A percentile compares a stretch with the other conserved stretches of the same genome.
These are phyloP conservation scores for Bactericera cockerelli DNA, from an alignment of 1,140 invertebrate genomes.

Conservation along the genomic window DNA sequence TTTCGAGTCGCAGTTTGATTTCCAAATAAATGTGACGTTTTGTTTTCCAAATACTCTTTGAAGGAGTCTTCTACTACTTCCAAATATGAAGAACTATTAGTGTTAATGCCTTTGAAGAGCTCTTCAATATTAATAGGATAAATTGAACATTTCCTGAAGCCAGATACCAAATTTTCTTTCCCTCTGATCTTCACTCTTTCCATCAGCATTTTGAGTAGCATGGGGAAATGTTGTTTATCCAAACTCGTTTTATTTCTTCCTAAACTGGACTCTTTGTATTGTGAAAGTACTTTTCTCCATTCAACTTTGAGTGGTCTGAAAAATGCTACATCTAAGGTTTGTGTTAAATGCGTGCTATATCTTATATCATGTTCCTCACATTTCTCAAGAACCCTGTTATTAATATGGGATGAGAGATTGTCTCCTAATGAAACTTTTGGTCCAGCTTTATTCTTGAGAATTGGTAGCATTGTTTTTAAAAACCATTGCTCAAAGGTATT, in stretches of 20 bases:
- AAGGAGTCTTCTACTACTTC: not conserved
- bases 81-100: not conserved
- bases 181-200: not conserved
- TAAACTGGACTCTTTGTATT: not conserved
- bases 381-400: not conserved
- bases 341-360: slow-evolving; percentile 28
- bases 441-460: not conserved
- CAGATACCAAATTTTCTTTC: not conserved
- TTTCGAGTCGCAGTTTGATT: not conserved
- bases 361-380: not conserved
- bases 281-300: not conserved
- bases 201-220: not conserved
- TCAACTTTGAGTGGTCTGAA: no score
- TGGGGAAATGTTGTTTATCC: not conserved
- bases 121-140: not conserved
- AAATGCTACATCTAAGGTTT: no score
- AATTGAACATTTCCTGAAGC: not conserved
- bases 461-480: slow-evolving; percentile 17
- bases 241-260: not conserved
- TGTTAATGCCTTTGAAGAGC: not conserved
- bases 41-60: not conserved
- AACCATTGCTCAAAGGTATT: slow-evolving; percentile 29
- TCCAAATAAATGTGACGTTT: not conserved
- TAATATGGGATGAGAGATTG: not conserved
- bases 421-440: not conserved